Evolutionary conservation across 2,888 invertebrate genomes (phyloP).

Genomic region (Allolobophora icterica): DNA sequence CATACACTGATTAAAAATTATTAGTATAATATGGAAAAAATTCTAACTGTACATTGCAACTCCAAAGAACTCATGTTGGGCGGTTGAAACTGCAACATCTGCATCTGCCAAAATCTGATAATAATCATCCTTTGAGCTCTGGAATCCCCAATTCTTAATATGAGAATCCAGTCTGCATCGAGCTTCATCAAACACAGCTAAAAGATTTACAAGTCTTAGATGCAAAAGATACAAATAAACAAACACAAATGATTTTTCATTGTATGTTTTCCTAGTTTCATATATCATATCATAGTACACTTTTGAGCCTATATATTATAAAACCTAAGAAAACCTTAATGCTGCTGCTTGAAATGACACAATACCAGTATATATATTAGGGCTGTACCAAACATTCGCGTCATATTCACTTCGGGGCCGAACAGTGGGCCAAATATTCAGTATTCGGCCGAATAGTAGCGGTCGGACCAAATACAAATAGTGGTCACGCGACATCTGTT

Average conservation of each 20-base stretch:
- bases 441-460: too few relatives aligned
- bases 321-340: too few relatives aligned
- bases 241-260: not conserved
- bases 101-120: conserved; percentile 69
- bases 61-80: conserved; percentile 79
- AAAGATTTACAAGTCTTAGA: conserved; percentile 38
- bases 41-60: conserved; percentile 72
- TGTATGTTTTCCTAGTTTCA: not conserved
- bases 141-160: conserved; percentile 72
- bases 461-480: too few relatives aligned
- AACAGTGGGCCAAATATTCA: too few relatives aligned
- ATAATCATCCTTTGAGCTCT: conserved; percentile 70
- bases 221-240: not conserved
- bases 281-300: not conserved
- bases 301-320: not conserved
- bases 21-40: conserved; percentile 15
- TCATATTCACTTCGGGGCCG: too few relatives aligned
- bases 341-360: too few relatives aligned
- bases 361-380: too few relatives aligned
- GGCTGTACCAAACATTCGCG: too few relatives aligned
- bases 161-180: conserved; percentile 62
- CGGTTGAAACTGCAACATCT: conserved; percentile 77
- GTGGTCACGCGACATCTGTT: too few relatives aligned
- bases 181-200: conserved; percentile 70
- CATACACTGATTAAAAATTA: not conserved